These are phyloP conservation scores for Mesaphorura yosii DNA, from an alignment of 1,140 invertebrate genomes.

Conservation along the genomic window DNA sequence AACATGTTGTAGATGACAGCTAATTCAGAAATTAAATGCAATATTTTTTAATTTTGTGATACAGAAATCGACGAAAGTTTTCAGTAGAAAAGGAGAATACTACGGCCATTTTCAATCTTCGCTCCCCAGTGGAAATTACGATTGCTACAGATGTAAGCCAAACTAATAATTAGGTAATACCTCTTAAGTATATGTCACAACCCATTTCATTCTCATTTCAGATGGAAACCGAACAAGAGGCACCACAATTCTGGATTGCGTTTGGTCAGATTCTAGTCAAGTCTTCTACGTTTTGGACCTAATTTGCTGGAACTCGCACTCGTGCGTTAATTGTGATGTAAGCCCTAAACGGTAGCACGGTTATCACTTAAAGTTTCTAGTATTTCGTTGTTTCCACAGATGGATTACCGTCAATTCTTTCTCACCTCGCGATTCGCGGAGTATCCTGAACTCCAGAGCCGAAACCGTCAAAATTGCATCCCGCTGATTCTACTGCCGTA, in stretches of 20 bases:
- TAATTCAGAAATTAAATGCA: neutral
- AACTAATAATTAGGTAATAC: neutral
- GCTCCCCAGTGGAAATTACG: constrained; percentile 60
- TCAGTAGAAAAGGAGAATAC: constrained; percentile 53
- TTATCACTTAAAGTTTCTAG: constrained; percentile 6
- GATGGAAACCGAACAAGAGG: constrained; percentile 21
- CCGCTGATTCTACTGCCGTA: constrained; percentile 42
- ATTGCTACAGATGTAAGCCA: constrained; percentile 17
- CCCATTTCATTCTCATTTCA: neutral
- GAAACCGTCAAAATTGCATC: constrained; percentile 41
- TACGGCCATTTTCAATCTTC: constrained; percentile 48
- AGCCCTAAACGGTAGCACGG: constrained; percentile 26
- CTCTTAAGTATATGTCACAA: neutral
- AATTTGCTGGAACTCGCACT: constrained; percentile 65
- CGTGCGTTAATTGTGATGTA: constrained; percentile 67
- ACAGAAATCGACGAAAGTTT: constrained; percentile 59
- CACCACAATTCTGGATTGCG: constrained; percentile 63
- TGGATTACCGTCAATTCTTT: constrained; percentile 66
- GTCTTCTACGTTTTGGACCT: constrained; percentile 69
- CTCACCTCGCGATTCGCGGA: constrained; percentile 54
- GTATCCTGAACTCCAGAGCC: constrained; percentile 36
- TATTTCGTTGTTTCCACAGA: constrained; percentile 42
- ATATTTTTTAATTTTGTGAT: neutral
- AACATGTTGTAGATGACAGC: neutral
- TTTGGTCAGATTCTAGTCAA: constrained; percentile 51